Evolutionary conservation across 2,888 invertebrate species (phyloP).

Genomic region (Harpalus rufipes): DNA sequence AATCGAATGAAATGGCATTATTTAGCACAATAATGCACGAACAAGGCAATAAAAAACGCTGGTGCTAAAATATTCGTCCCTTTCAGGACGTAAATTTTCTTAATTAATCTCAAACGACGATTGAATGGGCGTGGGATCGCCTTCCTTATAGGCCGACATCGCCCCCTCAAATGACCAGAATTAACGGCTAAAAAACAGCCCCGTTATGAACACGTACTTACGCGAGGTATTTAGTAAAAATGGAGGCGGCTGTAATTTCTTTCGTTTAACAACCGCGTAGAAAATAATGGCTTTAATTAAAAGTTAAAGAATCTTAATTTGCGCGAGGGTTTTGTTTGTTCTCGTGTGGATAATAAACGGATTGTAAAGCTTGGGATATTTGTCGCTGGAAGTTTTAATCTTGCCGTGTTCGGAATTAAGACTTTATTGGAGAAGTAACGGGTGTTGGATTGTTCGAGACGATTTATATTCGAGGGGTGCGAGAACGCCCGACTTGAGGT

Average conservation of each 20-base stretch:
- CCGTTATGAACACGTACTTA: slow-evolving; percentile 65
- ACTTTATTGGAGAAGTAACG: slow-evolving; percentile 57
- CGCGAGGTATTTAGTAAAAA: slow-evolving; percentile 61
- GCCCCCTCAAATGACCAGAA: slow-evolving; percentile 53
- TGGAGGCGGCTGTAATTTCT: slow-evolving; percentile 71
- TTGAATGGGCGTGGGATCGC: slow-evolving; percentile 49
- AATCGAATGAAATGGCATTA: slow-evolving; percentile 29
- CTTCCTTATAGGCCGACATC: background rate
- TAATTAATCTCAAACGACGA: slow-evolving; percentile 56
- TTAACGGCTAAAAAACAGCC: slow-evolving; percentile 61
- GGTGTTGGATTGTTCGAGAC: slow-evolving; percentile 34
- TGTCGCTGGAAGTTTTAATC: slow-evolving; percentile 58
- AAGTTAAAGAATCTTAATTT: slow-evolving; percentile 75
- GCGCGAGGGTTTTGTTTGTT: slow-evolving; percentile 73
- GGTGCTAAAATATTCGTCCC: slow-evolving; percentile 42
- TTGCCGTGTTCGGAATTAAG: slow-evolving; percentile 57
- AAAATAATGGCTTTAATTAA: slow-evolving; percentile 75
- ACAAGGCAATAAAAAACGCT: slow-evolving; percentile 59
- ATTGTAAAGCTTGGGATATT: slow-evolving; percentile 71
- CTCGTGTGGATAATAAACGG: slow-evolving; percentile 72
- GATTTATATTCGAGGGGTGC: background rate
- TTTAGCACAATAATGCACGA: slow-evolving; percentile 37
- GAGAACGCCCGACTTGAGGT: slow-evolving; percentile 27
- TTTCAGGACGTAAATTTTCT: slow-evolving; percentile 55
- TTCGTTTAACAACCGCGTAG: slow-evolving; percentile 72